These are phyloP conservation scores for Pluvialis apricaria DNA, from an alignment of 2,113 vertebrate species.

Conservation along the genomic window DNA sequence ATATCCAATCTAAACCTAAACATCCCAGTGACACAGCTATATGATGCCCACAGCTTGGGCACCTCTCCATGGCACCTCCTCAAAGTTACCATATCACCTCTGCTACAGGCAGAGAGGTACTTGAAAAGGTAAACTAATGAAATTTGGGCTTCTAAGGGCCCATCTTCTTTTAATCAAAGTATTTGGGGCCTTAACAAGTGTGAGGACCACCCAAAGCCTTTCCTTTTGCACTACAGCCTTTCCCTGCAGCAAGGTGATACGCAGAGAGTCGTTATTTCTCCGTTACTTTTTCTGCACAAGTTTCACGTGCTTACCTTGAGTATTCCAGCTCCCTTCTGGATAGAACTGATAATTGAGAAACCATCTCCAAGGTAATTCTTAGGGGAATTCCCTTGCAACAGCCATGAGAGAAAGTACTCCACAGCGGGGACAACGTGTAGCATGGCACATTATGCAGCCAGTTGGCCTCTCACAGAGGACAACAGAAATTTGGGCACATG, in stretches of 20 bases:
- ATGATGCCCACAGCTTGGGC: background rate
- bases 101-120: background rate
- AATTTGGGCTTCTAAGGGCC: background rate
- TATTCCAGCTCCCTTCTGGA: background rate
- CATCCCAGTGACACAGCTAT: background rate
- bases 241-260: background rate
- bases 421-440: accelerated
- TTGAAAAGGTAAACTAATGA: background rate
- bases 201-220: background rate
- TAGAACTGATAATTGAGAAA: background rate
- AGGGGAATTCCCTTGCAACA: background rate
- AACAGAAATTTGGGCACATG: background rate
- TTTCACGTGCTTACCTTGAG: background rate
- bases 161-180: accelerated
- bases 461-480: background rate
- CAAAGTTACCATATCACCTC: background rate
- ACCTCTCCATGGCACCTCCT: background rate
- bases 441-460: accelerated
- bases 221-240: background rate
- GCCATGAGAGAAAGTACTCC: background rate
- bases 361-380: background rate
- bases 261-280: background rate
- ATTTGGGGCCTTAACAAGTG: background rate
- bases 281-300: background rate
- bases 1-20: no score